Evolutionary conservation across 2,113 vertebrate genomes (phyloP).

Genomic region (Sakesphorus luctuosus): DNA sequence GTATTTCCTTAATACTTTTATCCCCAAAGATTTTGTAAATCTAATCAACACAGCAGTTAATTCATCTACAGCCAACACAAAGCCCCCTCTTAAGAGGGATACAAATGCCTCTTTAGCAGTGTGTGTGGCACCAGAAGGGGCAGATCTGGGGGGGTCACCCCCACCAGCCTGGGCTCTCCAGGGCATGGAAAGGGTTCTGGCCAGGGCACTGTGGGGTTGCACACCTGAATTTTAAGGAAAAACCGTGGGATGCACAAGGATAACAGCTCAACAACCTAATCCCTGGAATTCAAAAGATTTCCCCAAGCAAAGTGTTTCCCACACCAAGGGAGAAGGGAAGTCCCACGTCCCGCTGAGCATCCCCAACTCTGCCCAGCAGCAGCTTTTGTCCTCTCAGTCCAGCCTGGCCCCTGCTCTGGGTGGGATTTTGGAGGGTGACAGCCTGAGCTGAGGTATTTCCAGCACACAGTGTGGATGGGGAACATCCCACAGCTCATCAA

Average conservation of each 20-base stretch:
- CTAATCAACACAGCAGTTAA: slow-evolving; percentile 22
- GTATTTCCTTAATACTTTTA: slow-evolving; percentile 42
- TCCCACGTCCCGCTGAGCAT: accelerated
- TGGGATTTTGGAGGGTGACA: neutral
- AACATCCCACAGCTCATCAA: accelerated
- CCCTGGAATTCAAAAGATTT: neutral
- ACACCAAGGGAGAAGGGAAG: neutral
- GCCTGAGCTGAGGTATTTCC: neutral
- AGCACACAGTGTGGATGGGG: neutral
- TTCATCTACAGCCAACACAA: neutral
- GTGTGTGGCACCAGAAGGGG: neutral
- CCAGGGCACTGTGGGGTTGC: neutral
- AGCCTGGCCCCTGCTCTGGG: neutral
- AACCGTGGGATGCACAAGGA: neutral
- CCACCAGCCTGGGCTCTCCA: neutral
- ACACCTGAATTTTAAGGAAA: neutral
- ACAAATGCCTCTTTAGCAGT: neutral
- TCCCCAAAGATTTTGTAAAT: slow-evolving; percentile 30
- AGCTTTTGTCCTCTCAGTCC: neutral
- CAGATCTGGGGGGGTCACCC: neutral
- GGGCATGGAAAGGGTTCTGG: neutral
- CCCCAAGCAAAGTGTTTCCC: accelerated
- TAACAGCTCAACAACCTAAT: accelerated
- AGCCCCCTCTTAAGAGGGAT: neutral
- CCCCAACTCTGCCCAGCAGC: neutral